These are phyloP conservation scores for Lepeophtheirus salmonis DNA, from an alignment of 1,140 invertebrate genomes.

Conservation along the genomic window DNA sequence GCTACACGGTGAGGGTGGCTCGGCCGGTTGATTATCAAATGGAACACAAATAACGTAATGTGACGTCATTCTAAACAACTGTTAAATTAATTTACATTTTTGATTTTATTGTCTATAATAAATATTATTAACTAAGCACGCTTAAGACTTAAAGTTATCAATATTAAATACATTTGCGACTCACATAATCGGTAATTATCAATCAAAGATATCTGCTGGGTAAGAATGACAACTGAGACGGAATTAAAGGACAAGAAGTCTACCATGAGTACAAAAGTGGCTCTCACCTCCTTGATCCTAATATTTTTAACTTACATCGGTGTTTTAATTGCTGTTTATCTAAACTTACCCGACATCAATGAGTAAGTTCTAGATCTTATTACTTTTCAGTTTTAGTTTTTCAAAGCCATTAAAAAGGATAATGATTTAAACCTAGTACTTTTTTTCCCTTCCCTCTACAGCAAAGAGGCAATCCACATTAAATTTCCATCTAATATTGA, in stretches of 20 bases:
- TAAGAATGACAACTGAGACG: not conserved
- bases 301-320: not conserved
- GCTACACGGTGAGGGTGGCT: no score
- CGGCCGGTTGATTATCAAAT: no score
- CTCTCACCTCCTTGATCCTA: not conserved
- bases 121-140: no score
- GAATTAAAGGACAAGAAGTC: not conserved
- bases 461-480: slow-evolving; percentile 65
- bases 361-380: not conserved
- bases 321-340: slow-evolving; percentile 6
- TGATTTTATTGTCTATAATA: no score
- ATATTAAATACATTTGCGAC: no score
- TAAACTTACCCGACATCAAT: slow-evolving; percentile 1
- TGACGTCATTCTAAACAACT: no score
- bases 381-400: not conserved
- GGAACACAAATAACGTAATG: no score
- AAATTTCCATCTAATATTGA: slow-evolving; percentile 83
- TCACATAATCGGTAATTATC: no score
- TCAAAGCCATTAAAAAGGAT: not conserved
- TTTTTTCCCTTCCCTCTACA: slow-evolving; percentile 35
- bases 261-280: not conserved
- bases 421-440: not conserved
- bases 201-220: no score
- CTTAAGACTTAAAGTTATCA: no score
- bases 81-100: no score